Base-by-base conservation (phyloP, 37 sponge, comb jelly and placozoan genomes). In the Ephydatia muelleri region DNA sequence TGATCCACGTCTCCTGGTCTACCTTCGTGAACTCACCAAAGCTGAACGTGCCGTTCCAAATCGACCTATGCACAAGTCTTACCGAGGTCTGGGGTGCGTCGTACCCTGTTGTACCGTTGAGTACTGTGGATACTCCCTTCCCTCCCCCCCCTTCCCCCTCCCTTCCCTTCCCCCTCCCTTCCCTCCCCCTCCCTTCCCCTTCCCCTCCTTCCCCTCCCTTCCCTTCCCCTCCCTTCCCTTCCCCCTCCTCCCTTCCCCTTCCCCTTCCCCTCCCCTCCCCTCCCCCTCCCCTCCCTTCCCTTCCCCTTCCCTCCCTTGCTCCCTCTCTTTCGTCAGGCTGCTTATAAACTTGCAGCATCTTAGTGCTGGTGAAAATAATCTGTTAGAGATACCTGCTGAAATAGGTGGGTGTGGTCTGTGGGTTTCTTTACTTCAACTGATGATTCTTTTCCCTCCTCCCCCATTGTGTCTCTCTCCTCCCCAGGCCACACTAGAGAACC, bases 41-140 rank as follows among this genome's bases (percentile, higher is more conserved):
- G 67, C 85, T 97, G 47, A 91, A 87, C 70, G 93, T 94, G 23
- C 95, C 94, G 76, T 92, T n/a, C n/a, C 95, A 35, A 97, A 97
- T 67, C 78, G 90, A n/a, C n/a, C n/a, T 27, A 88, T 97, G n/a
- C 34, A 95, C 93, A 13, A 80, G 86, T 72, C 84, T 97, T 3
- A 95, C 27, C 66, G 95, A 74, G 97, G 95, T 31, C 77, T 97
- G 2, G 97, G 97, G 97, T 95, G 66, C 67, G 93, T 86, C 33
- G 3, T 32, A 67, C 38, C 79, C 69, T 68, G 69, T 68, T n/a
- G n/a, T n/a, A n/a, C n/a, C n/a, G n/a, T 65, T 35, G 57, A 5
- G 67, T 49, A 26, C 37, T 3, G 35, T 67, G 32, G n/a, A n/a
- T 69, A 68, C 37, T n/a, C n/a, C n/a, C n/a, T n/a, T n/a, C n/a